phyloP scores from a whole-genome alignment of 2,113 vertebrate species.

The Dunckerocampus dactyliophorus region DNA sequence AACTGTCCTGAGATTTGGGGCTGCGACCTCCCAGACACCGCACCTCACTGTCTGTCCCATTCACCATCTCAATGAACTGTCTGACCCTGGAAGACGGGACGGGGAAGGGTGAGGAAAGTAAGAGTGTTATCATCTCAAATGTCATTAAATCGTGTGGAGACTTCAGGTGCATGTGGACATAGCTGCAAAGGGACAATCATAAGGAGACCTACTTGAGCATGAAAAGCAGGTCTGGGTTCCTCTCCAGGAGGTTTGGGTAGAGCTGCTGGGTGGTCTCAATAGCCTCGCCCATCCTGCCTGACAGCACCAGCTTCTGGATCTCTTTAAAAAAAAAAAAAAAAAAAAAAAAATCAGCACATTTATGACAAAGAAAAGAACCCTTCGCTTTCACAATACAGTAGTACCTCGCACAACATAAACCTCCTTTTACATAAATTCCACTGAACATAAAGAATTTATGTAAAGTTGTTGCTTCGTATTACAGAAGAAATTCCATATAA shows the following conservation, averaged over 20 bases:
- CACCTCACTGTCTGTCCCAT: conserved; percentile 97
- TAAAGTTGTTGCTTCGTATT: too few species aligned
- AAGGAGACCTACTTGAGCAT: conserved; percentile 84
- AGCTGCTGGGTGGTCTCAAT: conserved; percentile 98
- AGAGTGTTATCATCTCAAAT: too few species aligned
- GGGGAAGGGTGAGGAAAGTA: fast-evolving
- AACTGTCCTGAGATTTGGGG: conserved; percentile 98
- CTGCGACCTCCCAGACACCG: conserved; percentile 94
- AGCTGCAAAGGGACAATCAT: too few species aligned
- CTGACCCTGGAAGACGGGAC: conserved; percentile 78
- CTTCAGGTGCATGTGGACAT: too few species aligned
- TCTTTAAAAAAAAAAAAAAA: conserved; percentile 69
- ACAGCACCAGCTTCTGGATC: conserved; percentile 98
- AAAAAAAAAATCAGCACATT: background rate
- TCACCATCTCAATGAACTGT: conserved; percentile 99
- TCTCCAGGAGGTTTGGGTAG: conserved; percentile 97
- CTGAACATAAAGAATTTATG: too few species aligned
- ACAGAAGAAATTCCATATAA: too few species aligned
- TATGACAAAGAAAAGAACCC: background rate
- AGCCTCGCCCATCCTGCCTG: conserved; percentile 98
- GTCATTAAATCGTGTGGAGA: background rate
- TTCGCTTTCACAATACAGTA: too few species aligned
- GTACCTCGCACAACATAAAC: too few species aligned
- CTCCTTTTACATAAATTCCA: too few species aligned
- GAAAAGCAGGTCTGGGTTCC: conserved; percentile 97